phyloP scores from a whole-genome alignment of 2,113 vertebrate genomes.

The Ramphastos sulfuratus region DNA sequence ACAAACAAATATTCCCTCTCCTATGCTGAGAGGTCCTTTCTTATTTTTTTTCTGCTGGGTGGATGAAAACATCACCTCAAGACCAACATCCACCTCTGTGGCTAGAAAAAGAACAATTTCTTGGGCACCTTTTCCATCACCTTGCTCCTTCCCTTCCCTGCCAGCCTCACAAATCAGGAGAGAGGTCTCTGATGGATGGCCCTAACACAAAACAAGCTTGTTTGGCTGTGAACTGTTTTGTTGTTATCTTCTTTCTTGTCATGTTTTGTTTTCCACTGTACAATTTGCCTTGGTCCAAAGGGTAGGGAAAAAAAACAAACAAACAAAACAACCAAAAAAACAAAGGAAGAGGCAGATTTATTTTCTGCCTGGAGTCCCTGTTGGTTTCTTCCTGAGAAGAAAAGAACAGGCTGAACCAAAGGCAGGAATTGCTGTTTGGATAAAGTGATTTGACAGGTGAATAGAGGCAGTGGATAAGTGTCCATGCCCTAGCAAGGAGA shows the following conservation, averaged over 20 bases:
- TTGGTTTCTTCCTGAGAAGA: constrained; percentile 21
- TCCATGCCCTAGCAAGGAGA: not conserved
- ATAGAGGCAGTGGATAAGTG: not conserved
- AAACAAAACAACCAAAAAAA: not conserved
- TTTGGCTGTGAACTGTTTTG: constrained; percentile 1
- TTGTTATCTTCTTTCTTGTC: not conserved
- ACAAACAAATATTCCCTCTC: no score
- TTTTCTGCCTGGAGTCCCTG: not conserved
- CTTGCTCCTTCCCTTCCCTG: not conserved
- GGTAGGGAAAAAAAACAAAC: not conserved
- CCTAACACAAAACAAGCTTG: not conserved
- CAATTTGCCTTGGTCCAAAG: constrained; percentile 30
- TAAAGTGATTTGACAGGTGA: constrained; percentile 9
- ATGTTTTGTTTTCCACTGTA: not conserved
- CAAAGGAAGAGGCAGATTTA: not conserved
- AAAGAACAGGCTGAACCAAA: constrained; percentile 46
- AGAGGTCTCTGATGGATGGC: constrained; percentile 1
- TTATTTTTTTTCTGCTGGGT: not conserved
- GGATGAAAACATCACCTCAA: not conserved
- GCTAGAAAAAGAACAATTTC: not conserved
- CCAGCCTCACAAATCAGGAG: not conserved
- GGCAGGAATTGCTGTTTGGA: constrained; percentile 10
- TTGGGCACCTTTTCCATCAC: not conserved
- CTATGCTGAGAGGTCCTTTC: not conserved
- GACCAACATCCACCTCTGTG: not conserved